Base-by-base conservation (phyloP, 2,888 invertebrate species). In the Rapana venosa region DNA sequence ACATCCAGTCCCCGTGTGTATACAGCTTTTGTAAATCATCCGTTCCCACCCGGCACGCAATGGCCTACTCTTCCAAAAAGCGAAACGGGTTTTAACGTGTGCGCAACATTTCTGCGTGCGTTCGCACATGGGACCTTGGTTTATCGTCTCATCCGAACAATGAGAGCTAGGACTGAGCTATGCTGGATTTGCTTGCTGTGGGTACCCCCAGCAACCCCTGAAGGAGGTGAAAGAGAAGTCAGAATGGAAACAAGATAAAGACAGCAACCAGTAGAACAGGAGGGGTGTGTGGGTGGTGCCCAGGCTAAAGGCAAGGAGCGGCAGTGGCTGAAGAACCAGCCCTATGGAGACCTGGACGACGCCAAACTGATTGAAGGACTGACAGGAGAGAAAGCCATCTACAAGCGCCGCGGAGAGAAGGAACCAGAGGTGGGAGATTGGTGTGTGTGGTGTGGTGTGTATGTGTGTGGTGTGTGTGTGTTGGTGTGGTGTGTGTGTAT, bases 271-370 rank as follows among this genome's bases (percentile, higher is more conserved):
- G 26, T 6, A 74, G 74, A 74, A 6, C 13, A n/a, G 26, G 6
- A 74, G 13, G 17, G 4, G 77, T 77, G 77, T 77, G 77, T 77
- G 77, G 77, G 11, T 77, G 77, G 20, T 47, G 86, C 70, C 32
- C 91, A 96, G 97, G 98, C 99, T 0, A 98, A 98, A 96, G 98
- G 98, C 94, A 98, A 98, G 93, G 99, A 99, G 95, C 97, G 99
- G 0, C 98, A 98, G 94, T 99, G 99, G 99, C 97, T 97, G 89
- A 97, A 98, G 89, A 98, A 99, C 90, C 99, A 99, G 96, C 98
- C 99, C 0, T 97, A 98, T 88, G 99, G 99, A 0, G 99, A 99
- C 96, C 96, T 99, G 61, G 99, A 99, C 94, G 99, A 99, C 93
- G 97, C 98, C 0, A 99, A 99, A 96, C 97, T 99, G 90, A 98